phyloP scores from a whole-genome alignment of 2,113 vertebrate genomes.

The Delphinus delphis region DNA sequence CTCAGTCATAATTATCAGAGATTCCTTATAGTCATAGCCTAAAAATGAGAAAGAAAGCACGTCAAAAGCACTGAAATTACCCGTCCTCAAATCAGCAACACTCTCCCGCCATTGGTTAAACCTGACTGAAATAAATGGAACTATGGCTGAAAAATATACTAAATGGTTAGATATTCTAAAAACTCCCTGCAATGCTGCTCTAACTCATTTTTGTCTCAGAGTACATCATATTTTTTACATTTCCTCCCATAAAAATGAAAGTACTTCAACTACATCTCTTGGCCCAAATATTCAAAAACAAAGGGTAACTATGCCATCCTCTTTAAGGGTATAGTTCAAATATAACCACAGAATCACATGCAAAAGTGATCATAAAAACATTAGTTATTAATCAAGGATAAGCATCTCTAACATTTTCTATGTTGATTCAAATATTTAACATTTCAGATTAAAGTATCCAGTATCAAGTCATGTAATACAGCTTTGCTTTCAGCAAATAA shows the following conservation, averaged over 20 bases:
- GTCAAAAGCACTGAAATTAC: slow-evolving; percentile 34
- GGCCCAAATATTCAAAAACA: slow-evolving; percentile 5
- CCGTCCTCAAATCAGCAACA: slow-evolving; percentile 36
- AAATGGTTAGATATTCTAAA: slow-evolving; percentile 15
- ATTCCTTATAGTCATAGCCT: slow-evolving; percentile 22
- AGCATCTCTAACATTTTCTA: slow-evolving; percentile 42
- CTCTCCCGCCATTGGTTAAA: slow-evolving; percentile 10
- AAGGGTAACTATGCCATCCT: background rate
- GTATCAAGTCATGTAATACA: background rate
- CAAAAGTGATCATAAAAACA: slow-evolving; percentile 36
- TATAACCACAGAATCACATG: background rate
- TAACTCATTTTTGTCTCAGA: background rate
- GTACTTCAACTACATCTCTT: slow-evolving; percentile 17
- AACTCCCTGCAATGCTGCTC: background rate
- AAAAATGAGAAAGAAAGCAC: slow-evolving; percentile 48
- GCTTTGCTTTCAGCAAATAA: slow-evolving; percentile 56
- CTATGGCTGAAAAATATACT: background rate
- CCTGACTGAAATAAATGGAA: slow-evolving; percentile 42
- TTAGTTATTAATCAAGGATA: background rate
- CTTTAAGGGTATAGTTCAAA: slow-evolving; percentile 32
- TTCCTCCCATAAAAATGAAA: slow-evolving; percentile 33
- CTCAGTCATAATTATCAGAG: slow-evolving; percentile 55
- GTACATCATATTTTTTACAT: slow-evolving; percentile 1
- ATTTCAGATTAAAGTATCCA: slow-evolving; percentile 24
- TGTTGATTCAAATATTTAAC: slow-evolving; percentile 49